Evolutionary conservation across 1,140 invertebrate species (phyloP), one percentile per base, ranked within the genome.

Genomic region (Lordiphosa clarofinis): DNA sequence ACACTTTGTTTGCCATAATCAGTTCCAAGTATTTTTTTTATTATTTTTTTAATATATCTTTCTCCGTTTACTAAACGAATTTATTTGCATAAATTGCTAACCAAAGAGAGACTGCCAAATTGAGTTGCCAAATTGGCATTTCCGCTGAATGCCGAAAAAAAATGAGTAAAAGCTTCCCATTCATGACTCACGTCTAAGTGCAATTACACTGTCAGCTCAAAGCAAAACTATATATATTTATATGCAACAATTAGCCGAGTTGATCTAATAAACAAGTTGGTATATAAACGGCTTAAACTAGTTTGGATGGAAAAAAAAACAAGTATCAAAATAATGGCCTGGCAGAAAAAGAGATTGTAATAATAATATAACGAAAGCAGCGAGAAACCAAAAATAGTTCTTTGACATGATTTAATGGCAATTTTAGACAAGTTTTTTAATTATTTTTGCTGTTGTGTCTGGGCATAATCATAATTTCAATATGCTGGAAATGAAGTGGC

Each of bases 401-500:
- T 82, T 82, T 73, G 78, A 82, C 78, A 42, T 82, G 78, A 84
- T 84, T 82, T 82, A 84, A 82, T 82, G 79, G 78, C 79, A 82
- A 82, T 82, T 82, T 75, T 73, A 84, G 78, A 82, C 78, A 84
- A 84, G 78, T 86, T 84, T 84, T 84, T 84, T 84, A 86, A 84
- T 84, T 84, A 84, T 84, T 84, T 69, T 52, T 72, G 58, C 49
- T 15, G 21, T 15, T 15, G 15, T 15, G 15, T 3, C 15, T 15
- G 15, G 15, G 3, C 15, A 15, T 15, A 15, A 15, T 15, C 15
- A 15, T 19, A 19, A 3, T 43, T 15, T 57, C 61, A 53, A 60
- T 43, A 64, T 63, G 28, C 57, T 62, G 63, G 49, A 82, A 84
- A 84, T 84, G 60, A 78, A 82, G 78, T 84, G 78, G 73, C 69